phyloP scores from a whole-genome alignment of 2,797 vertebrate species.

The Cirrhinus mrigala region DNA sequence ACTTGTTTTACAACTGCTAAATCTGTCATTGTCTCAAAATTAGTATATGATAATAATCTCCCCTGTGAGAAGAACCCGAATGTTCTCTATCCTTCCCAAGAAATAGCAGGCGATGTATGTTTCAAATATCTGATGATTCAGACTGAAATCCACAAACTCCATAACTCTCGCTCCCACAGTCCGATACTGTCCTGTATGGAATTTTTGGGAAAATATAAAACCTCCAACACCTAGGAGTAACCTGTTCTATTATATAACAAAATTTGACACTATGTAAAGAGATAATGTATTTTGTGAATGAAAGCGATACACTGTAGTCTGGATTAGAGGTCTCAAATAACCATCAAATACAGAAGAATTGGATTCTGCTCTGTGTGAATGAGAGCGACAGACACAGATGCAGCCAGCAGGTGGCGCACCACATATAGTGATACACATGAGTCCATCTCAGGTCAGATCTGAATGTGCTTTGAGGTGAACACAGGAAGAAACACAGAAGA shows the following conservation, averaged over 20 bases:
- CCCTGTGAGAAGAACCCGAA: not conserved
- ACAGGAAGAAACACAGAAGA: not conserved
- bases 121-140: not conserved
- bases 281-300: not conserved
- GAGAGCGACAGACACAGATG: not conserved
- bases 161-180: not conserved
- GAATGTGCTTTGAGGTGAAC: not conserved
- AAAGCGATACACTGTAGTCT: not conserved
- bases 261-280: not conserved
- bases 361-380: not conserved
- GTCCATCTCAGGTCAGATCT: not conserved
- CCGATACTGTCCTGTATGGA: not conserved
- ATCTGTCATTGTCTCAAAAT: not conserved
- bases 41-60: not conserved
- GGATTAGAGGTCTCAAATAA: not conserved
- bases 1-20: not conserved
- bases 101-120: not conserved
- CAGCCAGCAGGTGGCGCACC: conserved; percentile 40
- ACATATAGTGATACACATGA: not conserved
- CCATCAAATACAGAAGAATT: not conserved
- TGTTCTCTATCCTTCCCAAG: not conserved
- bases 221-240: too few relatives aligned
- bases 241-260: not conserved
- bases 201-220: not conserved
- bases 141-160: not conserved